Percentiles rank a stretch among this genome's conserved stretches.
phyloP scores from a whole-genome alignment of 2,888 invertebrate species.

The Lasiommata megera region DNA sequence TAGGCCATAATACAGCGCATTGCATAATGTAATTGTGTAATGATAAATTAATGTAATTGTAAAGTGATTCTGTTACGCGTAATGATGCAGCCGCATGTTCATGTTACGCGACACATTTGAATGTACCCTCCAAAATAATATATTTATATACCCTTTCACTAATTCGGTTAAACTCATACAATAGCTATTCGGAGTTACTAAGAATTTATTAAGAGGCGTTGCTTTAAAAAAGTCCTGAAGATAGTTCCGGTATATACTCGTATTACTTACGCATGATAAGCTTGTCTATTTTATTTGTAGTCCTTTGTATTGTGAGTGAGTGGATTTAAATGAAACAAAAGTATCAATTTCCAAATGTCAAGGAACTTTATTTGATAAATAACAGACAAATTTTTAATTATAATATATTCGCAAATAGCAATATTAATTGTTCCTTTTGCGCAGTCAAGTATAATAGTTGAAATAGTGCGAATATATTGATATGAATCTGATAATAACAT shows the following conservation, averaged over 20 bases:
- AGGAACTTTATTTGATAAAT: slow-evolving; percentile 79
- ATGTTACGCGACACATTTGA: not conserved
- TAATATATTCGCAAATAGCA: slow-evolving; percentile 41
- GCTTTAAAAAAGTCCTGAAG: not conserved
- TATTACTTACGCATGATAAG: not conserved
- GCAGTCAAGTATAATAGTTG: slow-evolving; percentile 53
- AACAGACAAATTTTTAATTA: slow-evolving; percentile 60
- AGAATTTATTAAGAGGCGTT: not conserved
- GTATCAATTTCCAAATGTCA: slow-evolving; percentile 44
- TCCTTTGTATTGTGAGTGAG: not conserved
- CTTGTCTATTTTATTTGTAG: no score
- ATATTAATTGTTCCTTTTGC: slow-evolving; percentile 45
- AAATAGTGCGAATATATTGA: slow-evolving; percentile 70
- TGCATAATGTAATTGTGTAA: no score
- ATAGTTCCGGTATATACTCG: not conserved
- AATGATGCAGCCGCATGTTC: not conserved
- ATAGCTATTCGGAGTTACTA: not conserved
- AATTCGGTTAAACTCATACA: not conserved
- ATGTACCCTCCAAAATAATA: not conserved
- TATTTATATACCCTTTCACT: slow-evolving; percentile 19
- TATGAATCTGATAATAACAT: slow-evolving; percentile 57
- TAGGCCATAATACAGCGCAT: no score
- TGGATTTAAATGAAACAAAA: slow-evolving; percentile 26
- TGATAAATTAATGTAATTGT: no score
- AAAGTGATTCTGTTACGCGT: no score